Evolutionary conservation across 2,797 vertebrate genomes (phyloP).

Genomic region (Enteromius trimaculatus): DNA sequence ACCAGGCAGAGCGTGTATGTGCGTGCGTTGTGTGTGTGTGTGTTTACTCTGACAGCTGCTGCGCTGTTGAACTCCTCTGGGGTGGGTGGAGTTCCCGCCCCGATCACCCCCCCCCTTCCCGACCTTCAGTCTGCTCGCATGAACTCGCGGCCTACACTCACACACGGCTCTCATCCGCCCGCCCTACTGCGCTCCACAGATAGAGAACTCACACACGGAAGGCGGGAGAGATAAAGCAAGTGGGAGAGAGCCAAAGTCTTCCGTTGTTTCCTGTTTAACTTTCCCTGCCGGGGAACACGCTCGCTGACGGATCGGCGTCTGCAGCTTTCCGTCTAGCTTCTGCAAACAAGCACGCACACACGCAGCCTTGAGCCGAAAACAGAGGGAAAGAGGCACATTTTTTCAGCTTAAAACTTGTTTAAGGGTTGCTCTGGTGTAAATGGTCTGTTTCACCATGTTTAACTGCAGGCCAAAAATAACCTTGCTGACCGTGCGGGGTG

Average conservation of each 20-base stretch:
- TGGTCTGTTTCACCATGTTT: neutral
- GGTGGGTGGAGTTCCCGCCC: constrained; percentile 66
- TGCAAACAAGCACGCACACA: neutral
- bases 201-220: constrained; percentile 46
- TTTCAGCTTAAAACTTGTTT: constrained; percentile 42
- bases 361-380: constrained; percentile 9
- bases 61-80: constrained; percentile 76
- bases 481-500: constrained; percentile 5
- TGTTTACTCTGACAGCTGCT: constrained; percentile 79
- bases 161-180: constrained; percentile 22
- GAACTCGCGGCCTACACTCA: constrained; percentile 52
- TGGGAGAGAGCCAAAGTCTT: constrained; percentile 43
- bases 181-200: constrained; percentile 57
- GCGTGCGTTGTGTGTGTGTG: constrained; percentile 25
- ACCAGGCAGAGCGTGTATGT: constrained; percentile 7
- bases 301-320: constrained; percentile 65
- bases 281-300: constrained; percentile 68
- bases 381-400: constrained; percentile 24
- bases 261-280: constrained; percentile 68
- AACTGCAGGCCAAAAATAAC: constrained; percentile 26
- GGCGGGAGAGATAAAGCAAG: constrained; percentile 48
- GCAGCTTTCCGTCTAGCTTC: constrained; percentile 40
- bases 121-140: constrained; percentile 54
- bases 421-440: constrained; percentile 45
- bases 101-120: constrained; percentile 6